Evolutionary conservation across 2,888 invertebrate genomes (phyloP), one percentile per base, ranked within the genome.

Genomic region (Hipparchia sbordonii): DNA sequence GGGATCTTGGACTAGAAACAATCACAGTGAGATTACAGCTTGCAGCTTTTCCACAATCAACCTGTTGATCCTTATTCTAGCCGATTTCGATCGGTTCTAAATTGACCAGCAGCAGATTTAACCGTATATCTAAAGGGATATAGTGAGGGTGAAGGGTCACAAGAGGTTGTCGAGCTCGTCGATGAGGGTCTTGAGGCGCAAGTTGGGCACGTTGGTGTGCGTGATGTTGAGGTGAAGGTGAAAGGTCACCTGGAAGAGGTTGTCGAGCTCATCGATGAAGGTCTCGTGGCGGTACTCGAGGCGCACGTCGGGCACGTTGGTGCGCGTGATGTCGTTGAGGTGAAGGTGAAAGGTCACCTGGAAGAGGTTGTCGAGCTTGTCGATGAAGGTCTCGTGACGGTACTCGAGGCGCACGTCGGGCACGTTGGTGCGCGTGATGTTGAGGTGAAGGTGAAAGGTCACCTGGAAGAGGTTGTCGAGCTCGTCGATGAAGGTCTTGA

Each of bases 261-360:
- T 98, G 74, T 97, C 96, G 70, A 99, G 95, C 88, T 99, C 99
- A 84, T 98, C 98, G 70, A 98, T 95, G 75, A 99, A 94, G 0
- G 99, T 97, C 93, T 99, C 99, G 86, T 99, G 97, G 78, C 99
- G 96, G 0, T 99, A 97, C 93, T 99, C 99, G 86, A 99, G 97
- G 78, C 99, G 96, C 81, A 99, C 99, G 90, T 99, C 98, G 13
- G 99, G 99, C 71, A 99, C 98, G 94, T 99, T 99, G 77, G 99
- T 98, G 39, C 1, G 3, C 5, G 7, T 8, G 48, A 39, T 7
- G 6, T 6, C 98, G 89, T 99, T 99, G 85, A 4, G 1, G 23
- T 23, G 23, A 23, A 23, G 23, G 46, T 6, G 4, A 6, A 59
- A 9, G 59, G 9, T 46, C 6, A 95, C 96, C 92, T 96, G 96